A percentile compares a stretch with the other conserved stretches of the same genome.
These are phyloP conservation scores for Pleuronectes platessa DNA, from an alignment of 2,113 vertebrate species.

Conservation along the genomic window DNA sequence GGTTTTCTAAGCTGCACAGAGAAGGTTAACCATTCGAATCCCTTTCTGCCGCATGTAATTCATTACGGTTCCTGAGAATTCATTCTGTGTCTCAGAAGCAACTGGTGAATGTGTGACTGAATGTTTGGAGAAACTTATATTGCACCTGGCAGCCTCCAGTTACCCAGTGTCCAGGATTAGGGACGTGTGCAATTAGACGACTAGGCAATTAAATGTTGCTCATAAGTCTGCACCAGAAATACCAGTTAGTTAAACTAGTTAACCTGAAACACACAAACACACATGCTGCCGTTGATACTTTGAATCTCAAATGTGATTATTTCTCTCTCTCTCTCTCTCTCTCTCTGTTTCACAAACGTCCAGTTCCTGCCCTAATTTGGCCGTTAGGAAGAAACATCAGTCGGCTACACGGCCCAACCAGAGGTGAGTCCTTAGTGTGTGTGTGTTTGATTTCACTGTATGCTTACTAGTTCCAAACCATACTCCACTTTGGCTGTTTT, in stretches of 20 bases:
- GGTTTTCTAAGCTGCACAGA: no score
- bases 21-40: no score
- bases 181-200: no score
- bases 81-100: background rate
- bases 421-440: constrained; percentile 41
- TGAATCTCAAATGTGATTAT: constrained; percentile 39
- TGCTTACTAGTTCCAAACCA: no score
- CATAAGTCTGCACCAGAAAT: no score
- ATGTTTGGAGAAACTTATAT: background rate
- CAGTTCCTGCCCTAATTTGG: constrained; percentile 41
- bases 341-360: constrained; percentile 10
- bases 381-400: constrained; percentile 28
- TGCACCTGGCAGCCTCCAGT: no score
- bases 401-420: constrained; percentile 36
- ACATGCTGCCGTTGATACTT: constrained; percentile 9
- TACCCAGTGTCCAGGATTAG: no score
- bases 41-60: constrained; percentile 9
- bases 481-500: no score
- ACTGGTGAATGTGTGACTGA: background rate
- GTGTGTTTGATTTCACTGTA: no score
- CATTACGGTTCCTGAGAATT: constrained; percentile 30
- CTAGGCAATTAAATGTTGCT: no score
- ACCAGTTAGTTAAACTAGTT: no score
- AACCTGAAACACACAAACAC: background rate
- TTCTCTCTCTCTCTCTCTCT: background rate